Evolutionary conservation across 1,140 invertebrate species (phyloP).

Genomic region (Proales similis): DNA sequence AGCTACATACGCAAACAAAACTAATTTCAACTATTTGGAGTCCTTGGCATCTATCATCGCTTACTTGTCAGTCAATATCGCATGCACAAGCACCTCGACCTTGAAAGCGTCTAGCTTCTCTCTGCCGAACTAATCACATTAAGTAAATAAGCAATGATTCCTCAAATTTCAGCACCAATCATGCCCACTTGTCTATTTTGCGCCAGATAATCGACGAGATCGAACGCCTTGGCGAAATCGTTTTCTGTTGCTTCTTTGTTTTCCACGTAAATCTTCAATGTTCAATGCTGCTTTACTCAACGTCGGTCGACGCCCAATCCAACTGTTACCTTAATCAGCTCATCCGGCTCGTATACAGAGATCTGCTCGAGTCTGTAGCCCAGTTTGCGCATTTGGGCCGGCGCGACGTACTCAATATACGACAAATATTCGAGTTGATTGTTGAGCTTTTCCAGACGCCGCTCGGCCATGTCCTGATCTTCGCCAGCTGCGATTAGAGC

Average conservation of each 20-base stretch:
- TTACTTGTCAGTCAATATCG: conserved; percentile 25
- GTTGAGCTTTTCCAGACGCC: neutral
- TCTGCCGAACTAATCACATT: neutral
- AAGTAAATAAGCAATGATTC: neutral
- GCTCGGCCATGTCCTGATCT: neutral
- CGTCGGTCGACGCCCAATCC: neutral
- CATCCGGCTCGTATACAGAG: conserved; percentile 11
- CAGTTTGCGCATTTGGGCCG: neutral
- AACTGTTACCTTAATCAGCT: conserved; percentile 26
- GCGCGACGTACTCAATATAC: conserved; percentile 12
- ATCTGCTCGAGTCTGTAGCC: conserved; percentile 7
- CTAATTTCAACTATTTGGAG: no score
- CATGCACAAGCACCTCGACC: conserved; percentile 6
- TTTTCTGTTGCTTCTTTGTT: conserved; percentile 5
- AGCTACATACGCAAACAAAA: no score
- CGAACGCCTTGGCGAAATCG: conserved; percentile 18
- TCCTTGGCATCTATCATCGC: no score
- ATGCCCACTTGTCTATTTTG: conserved; percentile 10
- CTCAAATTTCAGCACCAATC: neutral
- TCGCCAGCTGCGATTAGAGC: conserved; percentile 1
- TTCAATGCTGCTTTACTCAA: neutral
- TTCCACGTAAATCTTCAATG: conserved; percentile 24
- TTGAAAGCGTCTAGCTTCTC: conserved; percentile 18
- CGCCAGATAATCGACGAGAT: conserved; percentile 22
- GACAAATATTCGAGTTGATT: conserved; percentile 2